These are phyloP conservation scores for Ctenosaura bakeri DNA, from an alignment of 2,797 vertebrate genomes.

Conservation along the genomic window DNA sequence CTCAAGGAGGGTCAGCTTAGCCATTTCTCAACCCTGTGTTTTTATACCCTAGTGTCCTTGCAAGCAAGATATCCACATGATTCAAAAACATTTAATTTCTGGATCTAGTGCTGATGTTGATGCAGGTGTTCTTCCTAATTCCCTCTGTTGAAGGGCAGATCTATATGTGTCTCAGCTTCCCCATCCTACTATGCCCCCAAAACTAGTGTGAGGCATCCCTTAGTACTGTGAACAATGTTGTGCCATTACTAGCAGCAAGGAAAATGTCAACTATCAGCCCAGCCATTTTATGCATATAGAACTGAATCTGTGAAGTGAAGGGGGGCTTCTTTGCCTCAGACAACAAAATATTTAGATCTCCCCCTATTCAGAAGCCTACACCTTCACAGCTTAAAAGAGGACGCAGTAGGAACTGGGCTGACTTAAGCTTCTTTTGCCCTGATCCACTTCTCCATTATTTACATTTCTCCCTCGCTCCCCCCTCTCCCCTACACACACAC, in stretches of 20 bases:
- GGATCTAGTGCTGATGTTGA: neutral
- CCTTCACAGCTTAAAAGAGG: neutral
- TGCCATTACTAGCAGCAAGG: neutral
- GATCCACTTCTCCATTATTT: neutral
- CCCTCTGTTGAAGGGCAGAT: neutral
- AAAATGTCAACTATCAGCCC: neutral
- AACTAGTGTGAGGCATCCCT: neutral
- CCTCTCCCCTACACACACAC: neutral
- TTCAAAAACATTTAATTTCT: neutral
- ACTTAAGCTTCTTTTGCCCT: neutral
- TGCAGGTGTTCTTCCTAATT: neutral
- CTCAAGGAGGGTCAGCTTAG: no score
- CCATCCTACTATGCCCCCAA: neutral
- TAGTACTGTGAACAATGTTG: neutral
- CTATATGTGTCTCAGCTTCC: neutral
- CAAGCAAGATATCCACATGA: neutral
- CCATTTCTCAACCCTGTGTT: neutral
- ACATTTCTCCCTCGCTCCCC: no score
- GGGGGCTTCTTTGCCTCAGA: neutral
- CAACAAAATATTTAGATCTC: neutral
- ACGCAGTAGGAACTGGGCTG: no score
- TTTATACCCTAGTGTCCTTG: neutral
- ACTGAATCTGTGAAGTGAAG: neutral
- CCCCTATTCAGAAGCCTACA: neutral
- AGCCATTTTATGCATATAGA: neutral